Percentiles rank a stretch among this genome's conserved stretches.
Evolutionary conservation across 2,888 invertebrate genomes (phyloP).

Genomic region (Lochmaea crataegi): DNA sequence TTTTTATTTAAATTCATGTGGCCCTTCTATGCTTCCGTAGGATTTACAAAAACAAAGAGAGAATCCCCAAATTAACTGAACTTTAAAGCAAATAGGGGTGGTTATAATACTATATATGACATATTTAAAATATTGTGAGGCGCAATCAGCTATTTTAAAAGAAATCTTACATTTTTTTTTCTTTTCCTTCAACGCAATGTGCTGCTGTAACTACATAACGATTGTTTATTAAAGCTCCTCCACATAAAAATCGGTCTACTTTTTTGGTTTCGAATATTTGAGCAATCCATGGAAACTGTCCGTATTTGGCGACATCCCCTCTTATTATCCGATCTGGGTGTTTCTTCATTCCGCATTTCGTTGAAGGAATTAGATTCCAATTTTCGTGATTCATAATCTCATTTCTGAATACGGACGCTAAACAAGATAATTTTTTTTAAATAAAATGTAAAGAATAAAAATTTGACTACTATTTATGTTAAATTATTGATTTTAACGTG

Average conservation of each 20-base stretch:
- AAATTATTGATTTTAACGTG: no score
- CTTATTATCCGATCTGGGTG: neutral
- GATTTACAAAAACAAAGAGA: no score
- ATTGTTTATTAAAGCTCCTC: constrained; percentile 62
- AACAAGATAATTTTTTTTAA: no score
- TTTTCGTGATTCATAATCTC: constrained; percentile 10
- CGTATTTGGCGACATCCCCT: constrained; percentile 49
- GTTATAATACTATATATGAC: no score
- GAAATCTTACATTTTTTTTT: constrained; percentile 29
- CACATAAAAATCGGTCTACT: constrained; percentile 54
- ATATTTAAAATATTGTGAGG: no score
- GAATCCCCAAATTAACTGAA: no score
- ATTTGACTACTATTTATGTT: neutral
- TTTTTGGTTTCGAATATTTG: constrained; percentile 68
- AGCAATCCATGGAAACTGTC: constrained; percentile 74
- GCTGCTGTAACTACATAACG: constrained; percentile 64
- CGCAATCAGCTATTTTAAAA: neutral
- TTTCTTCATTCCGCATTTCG: constrained; percentile 15
- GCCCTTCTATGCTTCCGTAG: no score
- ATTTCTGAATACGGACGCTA: constrained; percentile 11
- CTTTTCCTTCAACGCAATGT: constrained; percentile 58
- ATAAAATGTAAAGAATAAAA: neutral
- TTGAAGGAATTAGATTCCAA: constrained; percentile 14
- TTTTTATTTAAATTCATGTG: no score
- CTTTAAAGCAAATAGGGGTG: no score